Evolutionary conservation across 92 coral and sea anemone species (phyloP), one percentile per base, ranked within the genome.

Genomic region (Parazoanthus swiftii): DNA sequence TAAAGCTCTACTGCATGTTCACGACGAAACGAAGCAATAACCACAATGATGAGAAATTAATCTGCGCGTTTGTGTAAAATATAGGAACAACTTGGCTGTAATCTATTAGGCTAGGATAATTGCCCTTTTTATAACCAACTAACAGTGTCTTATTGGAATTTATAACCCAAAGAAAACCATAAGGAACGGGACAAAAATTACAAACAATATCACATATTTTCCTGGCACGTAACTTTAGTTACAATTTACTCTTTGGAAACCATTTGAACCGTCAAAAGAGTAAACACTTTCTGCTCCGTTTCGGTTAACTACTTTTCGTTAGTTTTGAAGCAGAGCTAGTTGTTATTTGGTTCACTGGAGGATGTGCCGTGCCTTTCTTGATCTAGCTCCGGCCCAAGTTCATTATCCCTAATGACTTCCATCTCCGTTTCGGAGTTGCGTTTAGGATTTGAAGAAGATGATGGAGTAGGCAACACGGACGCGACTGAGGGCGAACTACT

Each of bases 401-500:
- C 86, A 14, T 15, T 82, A 26, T 67, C 51, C 18, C 42, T 70
- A n/a, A 23, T 26, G 21, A n/a, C 35, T 23, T 71, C 75, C 6
- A 9, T 66, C 21, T 82, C 75, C 16, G 7, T 48, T 54, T 65
- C 75, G n/a, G 36, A 44, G 50, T 70, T 81, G 6, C 37, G 20
- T 4, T 4, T 10, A 6, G 78, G 51, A 35, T 35, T 84, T 48
- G 65, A 46, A 29, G 77, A 44, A 43, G 13, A 5, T 16, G 76
- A 65, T 13, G 86, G 26, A 11, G 36, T 67, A 1, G 66, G 78
- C 18, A 71, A 9, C n/a, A 8, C 44, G 20, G 87, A 84, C 4
- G 87, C 66, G 26, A 71, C 66, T 3, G 87, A 84, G 25, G 87
- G 79, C 44, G 87, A 72, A 36, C 66, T 83, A 35, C 79, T 84